These are phyloP conservation scores for Cataglyphis livida DNA, from an alignment of 2,888 invertebrate species.

Conservation along the genomic window DNA sequence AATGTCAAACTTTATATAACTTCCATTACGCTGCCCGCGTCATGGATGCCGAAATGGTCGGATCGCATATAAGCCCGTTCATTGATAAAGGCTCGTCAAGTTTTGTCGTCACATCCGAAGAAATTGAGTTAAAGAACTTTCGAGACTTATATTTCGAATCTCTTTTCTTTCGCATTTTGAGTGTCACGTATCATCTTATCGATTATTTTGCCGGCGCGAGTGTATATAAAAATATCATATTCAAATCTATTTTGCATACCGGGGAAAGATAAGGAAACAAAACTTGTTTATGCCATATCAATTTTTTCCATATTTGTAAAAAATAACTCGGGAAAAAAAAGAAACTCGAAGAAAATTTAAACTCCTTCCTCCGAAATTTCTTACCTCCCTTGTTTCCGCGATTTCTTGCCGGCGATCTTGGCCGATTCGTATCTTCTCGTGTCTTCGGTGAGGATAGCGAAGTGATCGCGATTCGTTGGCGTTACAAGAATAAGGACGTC, in stretches of 20 bases:
- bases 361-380: not conserved
- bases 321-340: not conserved
- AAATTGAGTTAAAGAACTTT: not conserved
- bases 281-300: not conserved
- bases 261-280: not conserved
- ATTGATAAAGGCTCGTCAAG: not conserved
- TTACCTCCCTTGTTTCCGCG: not conserved
- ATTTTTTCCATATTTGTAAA: not conserved
- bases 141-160: not conserved
- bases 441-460: no score
- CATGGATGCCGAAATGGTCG: not conserved
- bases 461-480: not conserved
- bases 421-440: no score
- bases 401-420: not conserved
- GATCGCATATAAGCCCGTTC: no score
- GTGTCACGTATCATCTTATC: no score
- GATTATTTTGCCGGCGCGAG: not conserved
- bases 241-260: not conserved
- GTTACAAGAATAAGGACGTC: constrained; percentile 5
- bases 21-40: not conserved
- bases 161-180: not conserved
- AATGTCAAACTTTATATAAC: not conserved
- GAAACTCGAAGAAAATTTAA: not conserved
- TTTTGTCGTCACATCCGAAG: not conserved
- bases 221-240: not conserved